A percentile compares a stretch with the other conserved stretches of the same genome.
These are phyloP conservation scores for Cetoscarus ocellatus DNA, from an alignment of 2,797 vertebrate species.

Conservation along the genomic window DNA sequence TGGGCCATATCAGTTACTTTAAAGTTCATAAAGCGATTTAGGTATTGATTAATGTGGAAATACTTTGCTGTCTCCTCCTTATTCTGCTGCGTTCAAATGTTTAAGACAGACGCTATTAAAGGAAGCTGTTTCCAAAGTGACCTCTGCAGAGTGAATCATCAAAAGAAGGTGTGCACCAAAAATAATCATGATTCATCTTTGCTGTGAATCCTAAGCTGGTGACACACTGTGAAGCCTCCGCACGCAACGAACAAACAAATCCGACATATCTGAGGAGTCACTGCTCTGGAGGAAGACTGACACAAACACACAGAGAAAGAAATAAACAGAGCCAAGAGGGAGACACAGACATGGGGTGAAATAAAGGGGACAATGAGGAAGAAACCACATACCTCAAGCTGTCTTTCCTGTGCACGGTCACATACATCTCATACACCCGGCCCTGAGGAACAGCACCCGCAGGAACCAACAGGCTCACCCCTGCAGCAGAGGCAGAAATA, in stretches of 20 bases:
- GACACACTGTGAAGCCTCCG: slow-evolving; percentile 32
- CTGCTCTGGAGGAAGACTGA: slow-evolving; percentile 17
- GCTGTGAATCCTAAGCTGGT: slow-evolving; percentile 25
- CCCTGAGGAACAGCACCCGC: slow-evolving; percentile 94
- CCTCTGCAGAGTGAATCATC: slow-evolving; percentile 40
- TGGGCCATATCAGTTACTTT: neutral
- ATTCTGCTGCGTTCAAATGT: slow-evolving; percentile 9
- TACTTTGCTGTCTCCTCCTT: slow-evolving; percentile 24
- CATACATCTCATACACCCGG: slow-evolving; percentile 96
- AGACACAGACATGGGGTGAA: slow-evolving; percentile 1
- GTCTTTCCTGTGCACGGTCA: slow-evolving; percentile 97
- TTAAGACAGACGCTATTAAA: slow-evolving; percentile 26
- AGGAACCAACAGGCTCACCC: slow-evolving; percentile 95
- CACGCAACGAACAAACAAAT: slow-evolving; percentile 22
- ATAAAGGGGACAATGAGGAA: neutral
- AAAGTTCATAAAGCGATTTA: slow-evolving; percentile 30
- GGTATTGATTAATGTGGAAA: slow-evolving; percentile 29
- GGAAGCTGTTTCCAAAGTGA: slow-evolving; percentile 22
- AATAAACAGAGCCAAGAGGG: slow-evolving; percentile 9
- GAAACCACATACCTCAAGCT: slow-evolving; percentile 89
- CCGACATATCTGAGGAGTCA: slow-evolving; percentile 24
- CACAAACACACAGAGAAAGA: slow-evolving; percentile 32
- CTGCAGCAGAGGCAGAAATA: slow-evolving; percentile 75
- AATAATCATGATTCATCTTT: slow-evolving; percentile 36
- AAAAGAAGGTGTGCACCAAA: slow-evolving; percentile 10